Evolutionary conservation across 2,888 invertebrate species (phyloP), one percentile per base, ranked within the genome.

Genomic region (Periphyllus acericola): DNA sequence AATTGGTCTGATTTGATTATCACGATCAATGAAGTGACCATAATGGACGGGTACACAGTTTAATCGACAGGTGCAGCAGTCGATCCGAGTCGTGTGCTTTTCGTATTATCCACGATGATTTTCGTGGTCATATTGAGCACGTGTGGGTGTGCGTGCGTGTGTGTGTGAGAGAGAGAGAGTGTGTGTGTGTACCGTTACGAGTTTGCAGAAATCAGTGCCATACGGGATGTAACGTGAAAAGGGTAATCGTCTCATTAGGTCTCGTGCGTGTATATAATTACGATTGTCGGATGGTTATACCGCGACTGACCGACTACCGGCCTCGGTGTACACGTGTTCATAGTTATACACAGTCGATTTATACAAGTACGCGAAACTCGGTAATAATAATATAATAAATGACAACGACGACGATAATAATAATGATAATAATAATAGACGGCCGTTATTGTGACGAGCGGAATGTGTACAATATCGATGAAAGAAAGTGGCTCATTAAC

Each of bases 401-500:
- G 21, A 75, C 14, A 40, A 60, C 21, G 25, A 66, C 40, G 21
- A 75, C 17, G 25, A 40, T 83, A 75, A 75, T 60, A 83, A 8
- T 72, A 83, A 72, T 55, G 55, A 83, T 74, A 83, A 60, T 60
- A 83, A 74, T 83, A 60, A 83, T 74, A n/a, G 34, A 29, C 14
- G 21, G 46, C 9, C n/a, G n/a, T n/a, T n/a, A n/a, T 46, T 40
- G 40, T 19, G 34, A 83, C n/a, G 19, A 83, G 55, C 34, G 85
- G 78, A 80, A 86, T 79, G 71, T 29, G 76, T 29, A 75, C 71
- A 72, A 81, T 87, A 81, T 86, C 72, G 60, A 87, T 29, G 80
- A 74, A 72, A 87, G 86, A 87, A 87, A 87, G 71, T 87, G 74
- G 86, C 72, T 80, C 74, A 40, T 80, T 87, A 87, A 81, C 80